phyloP scores from a whole-genome alignment of 2,888 invertebrate species.

The Eucera pruinosa region DNA sequence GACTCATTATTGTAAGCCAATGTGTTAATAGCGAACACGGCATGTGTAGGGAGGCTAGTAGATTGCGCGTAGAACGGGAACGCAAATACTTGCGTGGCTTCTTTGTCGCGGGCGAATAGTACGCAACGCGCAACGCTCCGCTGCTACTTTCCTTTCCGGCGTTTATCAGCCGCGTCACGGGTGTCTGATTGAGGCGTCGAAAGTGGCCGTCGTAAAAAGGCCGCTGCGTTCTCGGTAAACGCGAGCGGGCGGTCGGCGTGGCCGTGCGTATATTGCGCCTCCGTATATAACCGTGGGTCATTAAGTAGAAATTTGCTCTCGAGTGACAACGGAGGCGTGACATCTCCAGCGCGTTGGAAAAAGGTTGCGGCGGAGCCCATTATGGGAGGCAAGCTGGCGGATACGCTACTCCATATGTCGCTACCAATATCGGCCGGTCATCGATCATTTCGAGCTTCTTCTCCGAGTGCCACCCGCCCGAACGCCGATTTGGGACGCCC shows the following conservation, averaged over 20 bases:
- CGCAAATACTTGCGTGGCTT: too few relatives aligned
- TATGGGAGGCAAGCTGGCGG: conserved; percentile 70
- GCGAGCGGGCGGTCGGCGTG: not conserved
- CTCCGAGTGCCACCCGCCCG: conserved; percentile 55
- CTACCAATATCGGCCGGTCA: conserved; percentile 79
- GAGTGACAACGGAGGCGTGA: conserved; percentile 64
- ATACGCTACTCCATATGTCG: conserved; percentile 77
- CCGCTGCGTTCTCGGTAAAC: conserved; percentile 35
- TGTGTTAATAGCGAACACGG: too few relatives aligned
- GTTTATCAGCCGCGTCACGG: conserved; percentile 33
- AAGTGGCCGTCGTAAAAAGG: conserved; percentile 45
- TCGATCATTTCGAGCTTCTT: conserved; percentile 76
- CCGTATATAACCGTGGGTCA: conserved; percentile 35
- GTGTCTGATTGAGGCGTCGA: conserved; percentile 51
- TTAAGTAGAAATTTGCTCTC: conserved; percentile 62
- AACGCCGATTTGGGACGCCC: conserved; percentile 65
- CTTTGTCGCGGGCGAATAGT: too few relatives aligned
- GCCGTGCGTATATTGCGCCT: not conserved
- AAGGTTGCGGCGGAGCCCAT: conserved; percentile 60
- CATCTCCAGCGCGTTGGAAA: conserved; percentile 61
- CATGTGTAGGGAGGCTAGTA: too few relatives aligned
- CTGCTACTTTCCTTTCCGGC: conserved; percentile 20
- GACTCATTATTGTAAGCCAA: too few relatives aligned
- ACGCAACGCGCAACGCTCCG: too few relatives aligned
- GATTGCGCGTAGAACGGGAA: too few relatives aligned